Base-by-base conservation (phyloP, 1,140 invertebrate genomes). In the Dufourea novaeangliae region DNA sequence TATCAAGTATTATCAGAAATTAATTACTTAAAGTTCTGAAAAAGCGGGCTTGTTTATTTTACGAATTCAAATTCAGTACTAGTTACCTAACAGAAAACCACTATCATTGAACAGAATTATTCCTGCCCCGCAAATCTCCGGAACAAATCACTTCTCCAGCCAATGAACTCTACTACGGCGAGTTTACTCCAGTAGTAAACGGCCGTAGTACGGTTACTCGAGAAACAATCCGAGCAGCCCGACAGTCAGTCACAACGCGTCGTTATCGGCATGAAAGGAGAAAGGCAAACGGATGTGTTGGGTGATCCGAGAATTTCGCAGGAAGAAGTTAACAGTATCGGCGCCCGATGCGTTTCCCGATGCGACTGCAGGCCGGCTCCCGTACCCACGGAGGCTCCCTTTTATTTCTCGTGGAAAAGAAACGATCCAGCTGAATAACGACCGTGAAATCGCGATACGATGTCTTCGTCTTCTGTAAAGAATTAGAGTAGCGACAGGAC, bases 401-500 rank as follows among this genome's bases (percentile, higher is more conserved):
- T 71, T 61, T 62, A 77, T 71, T 71, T 62, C 74, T 71, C 74
- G 32, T 17, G 22, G 74, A 54, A 50, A 67, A 44, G 79, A 82
- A 50, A 82, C 79, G 68, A 83, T 83, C 82, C 64, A 61, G 75
- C 59, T n/a, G 64, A 83, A 78, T 79, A 83, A 70, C 82, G 74
- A 25, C 74, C 81, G 69, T 83, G 80, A 83, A 83, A 83, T 83
- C 80, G 82, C 76, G 80, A 75, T 83, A 83, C 79, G 56, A 83
- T 59, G 80, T 79, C 76, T 75, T 74, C 76, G 80, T n/a, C 54
- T 80, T 54, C 80, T 52, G 80, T 70, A 73, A 39, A 79, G 76
- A 79, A 83, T 79, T 79, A 73, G 82, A 82, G 59, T 54, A 78
- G 32, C 32, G 66, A 32, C 12, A 17, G 32, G n/a, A 22, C 20